Conservation (phyloP, 2,888 invertebrate genomes). For the Xestoiulus laeticollis region DNA sequence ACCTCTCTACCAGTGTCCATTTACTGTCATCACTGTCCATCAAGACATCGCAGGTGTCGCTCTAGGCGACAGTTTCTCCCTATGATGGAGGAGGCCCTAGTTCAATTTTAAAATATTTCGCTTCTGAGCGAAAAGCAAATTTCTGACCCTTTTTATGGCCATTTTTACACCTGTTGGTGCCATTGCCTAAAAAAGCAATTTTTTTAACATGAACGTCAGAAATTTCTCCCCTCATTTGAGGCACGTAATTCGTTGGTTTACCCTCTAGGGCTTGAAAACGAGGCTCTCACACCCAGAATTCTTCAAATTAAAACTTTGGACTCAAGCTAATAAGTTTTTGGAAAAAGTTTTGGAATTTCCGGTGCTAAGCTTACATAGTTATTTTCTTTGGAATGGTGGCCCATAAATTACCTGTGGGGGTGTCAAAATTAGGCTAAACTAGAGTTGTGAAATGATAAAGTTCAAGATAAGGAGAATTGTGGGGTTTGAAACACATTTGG, state of each 20-base stretch:
- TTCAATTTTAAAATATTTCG: neutral
- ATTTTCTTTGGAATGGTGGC: neutral
- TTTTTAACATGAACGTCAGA: neutral
- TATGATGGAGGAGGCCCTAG: conserved; percentile 5
- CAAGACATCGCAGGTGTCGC: conserved; percentile 3
- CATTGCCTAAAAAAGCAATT: neutral
- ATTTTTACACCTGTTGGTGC: conserved; percentile 36
- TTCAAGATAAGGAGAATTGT: neutral
- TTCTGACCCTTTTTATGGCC: neutral
- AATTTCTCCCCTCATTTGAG: neutral
- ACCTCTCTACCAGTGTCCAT: neutral
- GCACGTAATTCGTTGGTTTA: neutral
- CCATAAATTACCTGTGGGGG: neutral
- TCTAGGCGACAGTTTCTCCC: neutral
- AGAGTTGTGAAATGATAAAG: neutral
- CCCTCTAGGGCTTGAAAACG: neutral
- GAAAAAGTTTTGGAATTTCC: neutral
- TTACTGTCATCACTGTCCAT: conserved; percentile 36
- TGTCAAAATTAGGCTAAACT: neutral
- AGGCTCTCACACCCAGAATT: neutral
- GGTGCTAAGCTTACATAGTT: neutral
- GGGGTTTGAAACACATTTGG: neutral
- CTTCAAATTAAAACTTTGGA: conserved; percentile 27
- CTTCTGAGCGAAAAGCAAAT: neutral
- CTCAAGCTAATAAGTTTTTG: neutral